Base-by-base conservation (phyloP, 2,888 invertebrate genomes). In the Andrena praecox region DNA sequence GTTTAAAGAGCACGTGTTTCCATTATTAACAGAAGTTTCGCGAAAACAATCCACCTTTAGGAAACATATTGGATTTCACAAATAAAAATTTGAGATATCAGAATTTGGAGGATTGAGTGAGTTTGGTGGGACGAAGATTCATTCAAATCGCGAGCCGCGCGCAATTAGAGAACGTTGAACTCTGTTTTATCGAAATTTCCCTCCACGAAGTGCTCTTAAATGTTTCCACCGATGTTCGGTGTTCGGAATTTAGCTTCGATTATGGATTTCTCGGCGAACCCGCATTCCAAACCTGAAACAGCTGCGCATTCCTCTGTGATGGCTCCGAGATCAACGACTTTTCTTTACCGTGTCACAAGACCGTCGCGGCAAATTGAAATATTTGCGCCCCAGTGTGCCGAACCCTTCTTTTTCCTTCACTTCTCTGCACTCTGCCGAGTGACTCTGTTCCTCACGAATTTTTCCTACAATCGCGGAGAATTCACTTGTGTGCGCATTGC, bases 321-420 rank as follows among this genome's bases (percentile, higher is more conserved):
- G 69, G 63, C 16, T n/a, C 33, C 24, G 48, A 54, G 20, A 67
- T 20, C 63, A 48, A 69, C 16, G 33, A 56, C 33, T 59, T 50
- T 64, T 67, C 59, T 77, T 52, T 50, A 16, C 27, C 60, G 24
- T 31, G 5, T 29, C 63, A 31, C n/a, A 78, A 33, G 8, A 74
- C 52, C 54, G 60, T 67, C 29, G 35, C 20, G 54, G 60, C n/a
- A 77, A 77, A 82, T 73, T 75, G 71, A 74, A 77, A 81, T 71
- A 70, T 42, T 42, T 77, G 48, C 52, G 50, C 42, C 42, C 42
- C 56, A 59, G 2, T 54, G n/a, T 64, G 29, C 24, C 56, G 16
- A 35, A 33, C 12, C 12, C 8, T 56, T n/a, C 31, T 66, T 50
- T n/a, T 12, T 0, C 31, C 50, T 24, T 42, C 66, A 12, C 10